Evolutionary conservation across 2,113 vertebrate species (phyloP), one percentile per base, ranked within the genome.

Genomic region (Scophthalmus maximus): DNA sequence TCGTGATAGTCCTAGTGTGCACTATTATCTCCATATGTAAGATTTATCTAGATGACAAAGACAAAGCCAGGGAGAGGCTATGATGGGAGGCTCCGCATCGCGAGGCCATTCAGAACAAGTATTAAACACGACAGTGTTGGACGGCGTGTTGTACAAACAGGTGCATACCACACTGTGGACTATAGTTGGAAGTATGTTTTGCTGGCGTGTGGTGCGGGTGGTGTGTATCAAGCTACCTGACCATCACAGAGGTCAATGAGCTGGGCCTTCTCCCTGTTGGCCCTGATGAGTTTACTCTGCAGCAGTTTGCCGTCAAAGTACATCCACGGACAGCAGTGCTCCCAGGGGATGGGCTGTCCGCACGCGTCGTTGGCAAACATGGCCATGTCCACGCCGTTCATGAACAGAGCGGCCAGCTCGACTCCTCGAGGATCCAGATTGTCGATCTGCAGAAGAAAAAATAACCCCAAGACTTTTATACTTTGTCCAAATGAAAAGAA

Each of bases 161-260:
- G n/a, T n/a, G n/a, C n/a, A n/a, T n/a, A 27, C 30, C 17, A n/a
- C 53, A 56, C 4, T 8, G 32, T 8, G n/a, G 12, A 6, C 20
- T 58, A 23, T 23, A 58, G 20, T n/a, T 58, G 11, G 18, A 6
- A 40, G 34, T 8, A 8, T 17, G 27, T 60, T 61, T 42, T 51
- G 20, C 20, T 40, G 49, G 36, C 8, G 0, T 22, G 59, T 25
- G 34, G 15, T n/a, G 5, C 1, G 50, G 5, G 9, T 34, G 11
- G 15, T 47, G 69, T 25, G 60, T 30, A 15, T 62, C 57, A 64
- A 11, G 65, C 63, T 94, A 98, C 97, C 97, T 98, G 97, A 96
- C 96, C 96, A 84, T 98, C 96, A 96, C 97, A 98, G 96, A 98
- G 96, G 95, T 98, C 95, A 85, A 98, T 96, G 92, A 98, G 96